Conservation (phyloP, 2,888 invertebrate species). For the Drosophila greeni region DNA sequence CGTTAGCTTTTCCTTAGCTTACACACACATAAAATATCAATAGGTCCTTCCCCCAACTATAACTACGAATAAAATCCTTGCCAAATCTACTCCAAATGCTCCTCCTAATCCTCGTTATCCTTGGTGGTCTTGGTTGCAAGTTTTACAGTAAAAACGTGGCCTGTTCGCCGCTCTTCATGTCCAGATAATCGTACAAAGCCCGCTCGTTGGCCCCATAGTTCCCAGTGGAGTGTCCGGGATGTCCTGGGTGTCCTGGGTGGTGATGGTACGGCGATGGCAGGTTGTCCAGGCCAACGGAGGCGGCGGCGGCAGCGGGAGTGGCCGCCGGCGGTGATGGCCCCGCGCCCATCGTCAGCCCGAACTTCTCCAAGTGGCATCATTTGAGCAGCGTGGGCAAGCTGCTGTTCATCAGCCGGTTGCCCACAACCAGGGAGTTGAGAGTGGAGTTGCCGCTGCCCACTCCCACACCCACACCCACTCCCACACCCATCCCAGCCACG, state of each 20-base stretch:
- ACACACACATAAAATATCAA: conserved; percentile 12
- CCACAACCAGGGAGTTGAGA: conserved; percentile 74
- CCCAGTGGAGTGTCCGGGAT: conserved; percentile 37
- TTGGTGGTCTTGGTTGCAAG: conserved; percentile 66
- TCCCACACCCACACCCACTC: conserved; percentile 66
- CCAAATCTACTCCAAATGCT: conserved; percentile 8
- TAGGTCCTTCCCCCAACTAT: conserved; percentile 41
- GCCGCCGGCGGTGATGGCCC: conserved; percentile 62
- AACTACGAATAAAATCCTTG: conserved; percentile 60
- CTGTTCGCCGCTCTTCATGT: conserved; percentile 62
- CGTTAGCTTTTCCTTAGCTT: conserved; percentile 18
- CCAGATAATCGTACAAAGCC: conserved; percentile 63
- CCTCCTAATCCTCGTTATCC: conserved; percentile 37
- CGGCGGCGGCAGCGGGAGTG: conserved; percentile 53
- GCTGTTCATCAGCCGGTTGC: conserved; percentile 76
- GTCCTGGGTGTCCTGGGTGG: conserved; percentile 37
- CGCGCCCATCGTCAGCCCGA: conserved; percentile 66
- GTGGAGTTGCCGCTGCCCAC: conserved; percentile 72
- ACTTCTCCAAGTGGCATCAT: conserved; percentile 76
- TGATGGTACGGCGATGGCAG: conserved; percentile 33
- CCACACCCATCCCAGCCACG: conserved; percentile 67
- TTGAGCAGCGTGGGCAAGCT: conserved; percentile 75
- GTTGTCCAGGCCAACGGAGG: conserved; percentile 42
- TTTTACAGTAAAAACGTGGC: conserved; percentile 68
- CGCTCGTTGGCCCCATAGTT: conserved; percentile 55